Evolutionary conservation across 2,888 invertebrate species (phyloP).

Genomic region (Ypsolopha sequella): DNA sequence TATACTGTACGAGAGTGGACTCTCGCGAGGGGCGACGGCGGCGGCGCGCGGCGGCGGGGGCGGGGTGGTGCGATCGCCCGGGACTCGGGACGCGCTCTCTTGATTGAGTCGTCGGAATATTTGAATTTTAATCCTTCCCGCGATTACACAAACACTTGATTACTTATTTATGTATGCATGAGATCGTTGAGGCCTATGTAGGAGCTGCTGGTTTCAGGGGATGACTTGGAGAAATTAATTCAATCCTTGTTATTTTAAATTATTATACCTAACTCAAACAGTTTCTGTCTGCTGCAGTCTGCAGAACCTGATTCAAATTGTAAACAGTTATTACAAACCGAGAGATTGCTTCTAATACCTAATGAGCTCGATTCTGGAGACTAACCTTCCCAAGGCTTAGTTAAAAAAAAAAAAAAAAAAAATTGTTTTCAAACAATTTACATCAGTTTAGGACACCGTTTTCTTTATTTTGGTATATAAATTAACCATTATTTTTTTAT

Average conservation of each 20-base stretch:
- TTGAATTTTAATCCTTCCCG: slow-evolving; percentile 67
- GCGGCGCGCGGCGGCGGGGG: slow-evolving; percentile 36
- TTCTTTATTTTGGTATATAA: no score
- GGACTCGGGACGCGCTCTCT: slow-evolving; percentile 29
- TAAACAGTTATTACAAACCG: no score
- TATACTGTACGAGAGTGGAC: slow-evolving; percentile 27
- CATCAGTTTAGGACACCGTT: no score
- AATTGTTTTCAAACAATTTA: no score
- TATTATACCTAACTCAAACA: no score
- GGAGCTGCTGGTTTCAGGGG: neutral
- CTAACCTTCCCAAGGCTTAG: neutral
- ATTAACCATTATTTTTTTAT: no score
- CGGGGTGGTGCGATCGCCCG: slow-evolving; percentile 18
- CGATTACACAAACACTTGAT: slow-evolving; percentile 48
- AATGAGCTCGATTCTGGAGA: no score
- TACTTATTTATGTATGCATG: slow-evolving; percentile 52
- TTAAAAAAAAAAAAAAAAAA: no score
- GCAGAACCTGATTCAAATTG: no score
- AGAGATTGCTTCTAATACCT: no score
- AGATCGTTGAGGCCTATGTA: slow-evolving; percentile 24
- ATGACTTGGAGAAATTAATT: neutral
- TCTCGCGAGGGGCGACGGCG: slow-evolving; percentile 15
- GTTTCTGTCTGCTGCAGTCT: no score
- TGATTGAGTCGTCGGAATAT: slow-evolving; percentile 72
- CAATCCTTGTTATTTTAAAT: no score